Base-by-base conservation (phyloP, 2,797 vertebrate genomes). In the Lophius americanus region DNA sequence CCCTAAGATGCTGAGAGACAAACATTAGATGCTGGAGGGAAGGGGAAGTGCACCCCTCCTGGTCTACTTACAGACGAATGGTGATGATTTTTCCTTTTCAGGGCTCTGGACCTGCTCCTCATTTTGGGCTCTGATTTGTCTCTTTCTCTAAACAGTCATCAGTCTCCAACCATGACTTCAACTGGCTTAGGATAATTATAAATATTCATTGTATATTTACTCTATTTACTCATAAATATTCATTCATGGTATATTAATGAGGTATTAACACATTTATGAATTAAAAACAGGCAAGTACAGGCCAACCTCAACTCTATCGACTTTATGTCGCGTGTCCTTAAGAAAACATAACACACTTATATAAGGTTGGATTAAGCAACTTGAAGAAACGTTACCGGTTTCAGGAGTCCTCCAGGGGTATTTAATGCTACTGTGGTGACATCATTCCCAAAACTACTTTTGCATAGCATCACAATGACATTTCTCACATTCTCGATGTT, bases 71-170 rank as follows among this genome's bases (percentile, higher is more conserved):
- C 38, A 43, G 8, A 2, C 2, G 23, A 23, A 23, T 23, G 23
- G 23, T 1, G 9, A 74, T 86, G 67, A 82, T 86, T 88, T 84
- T 85, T 86, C 63, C 86, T 79, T 65, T 73, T 52, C 54, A 51
- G 67, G 55, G 70, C 72, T 73, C 41, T 73, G 60, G 77, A 64
- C 65, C 77, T 64, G 4, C 8, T 50, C 12, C 68, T 68, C 43
- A 52, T 42, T 59, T 39, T 56, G 51, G 36, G 50, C 68, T 76
- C 57, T 55, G 68, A 84, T 86, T 81, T 68, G 75, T 73, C 42
- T 52, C 61, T 78, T 73, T 64, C 55, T 78, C 41, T 63, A 74
- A 42, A 49, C 54, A 70, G 61, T 23, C 23, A 23, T 23, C 23
- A 23, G 23, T 23, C 23, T 23, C 23, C 23, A 23, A 23, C 23